A percentile compares a stretch with the other conserved stretches of the same genome.
Conservation (phyloP, 2,888 invertebrate genomes). For the Gortyna flavago region DNA sequence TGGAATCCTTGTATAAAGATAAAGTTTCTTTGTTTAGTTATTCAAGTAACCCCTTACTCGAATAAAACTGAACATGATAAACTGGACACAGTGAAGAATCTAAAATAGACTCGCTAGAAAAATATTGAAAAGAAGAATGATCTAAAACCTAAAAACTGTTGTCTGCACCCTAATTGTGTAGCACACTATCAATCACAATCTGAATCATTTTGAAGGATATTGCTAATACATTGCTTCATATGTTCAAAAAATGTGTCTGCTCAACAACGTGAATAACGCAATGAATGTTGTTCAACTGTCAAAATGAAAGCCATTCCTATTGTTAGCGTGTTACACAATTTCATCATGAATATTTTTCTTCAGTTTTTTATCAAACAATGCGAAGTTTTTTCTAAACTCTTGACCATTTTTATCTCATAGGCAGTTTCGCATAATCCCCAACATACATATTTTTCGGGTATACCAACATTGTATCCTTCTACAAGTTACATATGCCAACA, state of each 20-base stretch:
- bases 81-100: background rate
- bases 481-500: conserved; percentile 66
- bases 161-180: background rate
- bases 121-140: background rate
- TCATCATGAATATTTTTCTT: background rate
- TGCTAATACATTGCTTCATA: no score
- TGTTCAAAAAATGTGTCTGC: no score
- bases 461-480: conserved; percentile 59
- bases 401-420: conserved; percentile 24
- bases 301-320: no score
- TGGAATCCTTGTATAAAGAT: background rate
- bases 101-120: background rate
- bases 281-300: no score
- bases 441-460: conserved; percentile 55
- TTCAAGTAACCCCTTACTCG: background rate
- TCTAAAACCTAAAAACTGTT: background rate
- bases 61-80: background rate
- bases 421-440: conserved; percentile 15
- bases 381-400: conserved; percentile 1
- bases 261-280: no score
- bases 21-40: background rate
- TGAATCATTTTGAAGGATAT: no score
- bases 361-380: background rate
- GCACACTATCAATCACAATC: no score
- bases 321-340: no score